phyloP scores from a whole-genome alignment of 53 echinoderm and acorn worm species.

The Apostichopus leukothele region DNA sequence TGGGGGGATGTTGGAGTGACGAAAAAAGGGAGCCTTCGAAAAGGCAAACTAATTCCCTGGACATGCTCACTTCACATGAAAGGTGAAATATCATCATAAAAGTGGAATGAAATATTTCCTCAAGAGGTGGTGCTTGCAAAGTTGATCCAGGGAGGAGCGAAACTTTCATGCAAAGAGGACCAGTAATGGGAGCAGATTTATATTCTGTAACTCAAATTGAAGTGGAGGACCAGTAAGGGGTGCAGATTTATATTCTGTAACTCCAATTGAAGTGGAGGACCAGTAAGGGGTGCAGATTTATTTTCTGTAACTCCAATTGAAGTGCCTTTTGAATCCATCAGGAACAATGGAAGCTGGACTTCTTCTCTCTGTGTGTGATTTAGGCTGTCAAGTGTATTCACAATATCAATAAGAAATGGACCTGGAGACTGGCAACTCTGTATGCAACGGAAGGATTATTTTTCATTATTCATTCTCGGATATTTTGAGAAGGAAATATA shows the following conservation, averaged over 20 bases:
- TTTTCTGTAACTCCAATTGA: not conserved
- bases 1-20: too few species aligned
- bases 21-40: too few species aligned
- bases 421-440: slow-evolving; percentile 24
- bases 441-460: slow-evolving; percentile 35
- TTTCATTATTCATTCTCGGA: not conserved
- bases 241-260: not conserved
- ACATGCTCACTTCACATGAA: too few species aligned
- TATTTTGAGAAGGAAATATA: not conserved
- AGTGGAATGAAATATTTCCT: not conserved
- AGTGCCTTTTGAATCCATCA: slow-evolving; percentile 35
- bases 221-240: too few species aligned
- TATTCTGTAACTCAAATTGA: not conserved
- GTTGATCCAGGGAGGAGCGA: too few species aligned
- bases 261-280: not conserved
- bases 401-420: not conserved
- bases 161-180: not conserved
- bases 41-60: too few species aligned
- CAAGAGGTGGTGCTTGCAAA: too few species aligned
- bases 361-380: slow-evolving; percentile 26
- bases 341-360: slow-evolving; percentile 31
- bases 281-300: not conserved
- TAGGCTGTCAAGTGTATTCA: slow-evolving; percentile 15
- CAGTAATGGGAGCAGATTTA: not conserved
- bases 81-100: not conserved